phyloP scores from a whole-genome alignment of 2,888 invertebrate species.

The Pterostichus niger region DNA sequence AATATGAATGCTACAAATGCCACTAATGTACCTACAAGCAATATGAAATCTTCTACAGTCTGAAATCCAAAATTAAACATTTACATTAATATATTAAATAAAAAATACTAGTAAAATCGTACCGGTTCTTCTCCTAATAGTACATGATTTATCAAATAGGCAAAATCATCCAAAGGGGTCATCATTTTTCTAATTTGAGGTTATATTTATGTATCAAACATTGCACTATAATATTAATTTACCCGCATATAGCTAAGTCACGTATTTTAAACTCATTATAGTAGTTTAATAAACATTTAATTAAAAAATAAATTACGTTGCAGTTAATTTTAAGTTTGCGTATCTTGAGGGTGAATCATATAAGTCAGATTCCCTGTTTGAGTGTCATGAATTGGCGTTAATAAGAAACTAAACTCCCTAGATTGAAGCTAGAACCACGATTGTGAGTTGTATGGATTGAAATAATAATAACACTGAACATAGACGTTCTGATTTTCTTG shows the following conservation, averaged over 20 bases:
- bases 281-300: constrained; percentile 9
- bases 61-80: constrained; percentile 71
- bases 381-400: no score
- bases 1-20: constrained; percentile 83
- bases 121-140: constrained; percentile 82
- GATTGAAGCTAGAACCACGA: no score
- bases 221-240: constrained; percentile 53
- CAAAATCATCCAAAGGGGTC: constrained; percentile 82
- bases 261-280: constrained; percentile 52
- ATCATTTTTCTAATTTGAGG: constrained; percentile 73
- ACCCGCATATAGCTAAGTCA: constrained; percentile 43
- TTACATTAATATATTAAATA: neutral
- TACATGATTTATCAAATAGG: constrained; percentile 81
- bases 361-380: no score
- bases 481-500: no score
- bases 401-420: no score
- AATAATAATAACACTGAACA: no score
- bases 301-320: constrained; percentile 42
- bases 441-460: no score
- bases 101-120: constrained; percentile 67
- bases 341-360: no score
- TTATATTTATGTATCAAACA: constrained; percentile 59
- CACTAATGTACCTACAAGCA: constrained; percentile 81
- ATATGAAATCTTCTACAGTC: constrained; percentile 83
- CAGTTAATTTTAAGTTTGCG: constrained; percentile 29